phyloP scores from a whole-genome alignment of 2,797 vertebrate genomes.

The Macroramphosus scolopax region DNA sequence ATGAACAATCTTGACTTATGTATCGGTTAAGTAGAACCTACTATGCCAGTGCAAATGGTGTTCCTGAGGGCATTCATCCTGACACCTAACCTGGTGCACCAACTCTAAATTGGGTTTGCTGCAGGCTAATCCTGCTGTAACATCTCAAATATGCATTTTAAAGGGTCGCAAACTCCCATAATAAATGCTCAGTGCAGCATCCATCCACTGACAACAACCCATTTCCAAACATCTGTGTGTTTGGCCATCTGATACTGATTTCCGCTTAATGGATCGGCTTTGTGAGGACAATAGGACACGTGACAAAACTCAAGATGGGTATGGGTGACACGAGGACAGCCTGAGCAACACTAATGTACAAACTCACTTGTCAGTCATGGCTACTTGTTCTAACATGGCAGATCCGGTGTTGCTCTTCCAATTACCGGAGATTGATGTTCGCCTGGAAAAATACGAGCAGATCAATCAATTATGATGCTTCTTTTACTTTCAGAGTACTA shows the following conservation, averaged over 20 bases:
- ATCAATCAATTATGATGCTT: no score
- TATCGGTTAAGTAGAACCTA: no score
- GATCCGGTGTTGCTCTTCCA: conserved; percentile 99
- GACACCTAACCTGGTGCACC: no score
- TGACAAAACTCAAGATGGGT: conserved; percentile 29
- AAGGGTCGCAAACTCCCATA: no score
- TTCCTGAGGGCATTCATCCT: no score
- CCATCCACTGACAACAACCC: neutral
- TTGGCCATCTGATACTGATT: conserved; percentile 18
- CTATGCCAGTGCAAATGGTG: no score
- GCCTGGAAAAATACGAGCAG: conserved; percentile 87
- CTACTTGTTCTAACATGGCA: conserved; percentile 98
- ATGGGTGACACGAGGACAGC: conserved; percentile 23
- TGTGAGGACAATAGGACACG: conserved; percentile 18
- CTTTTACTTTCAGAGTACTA: no score
- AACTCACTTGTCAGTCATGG: conserved; percentile 97
- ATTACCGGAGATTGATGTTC: conserved; percentile 98
- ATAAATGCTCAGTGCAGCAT: neutral
- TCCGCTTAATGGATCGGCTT: conserved; percentile 20
- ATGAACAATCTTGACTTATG: conserved; percentile 19
- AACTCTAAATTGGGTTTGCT: no score
- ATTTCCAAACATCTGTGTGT: conserved; percentile 17
- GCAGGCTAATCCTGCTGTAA: no score
- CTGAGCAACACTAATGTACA: conserved; percentile 40
- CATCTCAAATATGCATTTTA: no score